A percentile compares a stretch with the other conserved stretches of the same genome.
These are phyloP conservation scores for Siniperca undulata DNA, from an alignment of 2,797 vertebrate species.

Conservation along the genomic window DNA sequence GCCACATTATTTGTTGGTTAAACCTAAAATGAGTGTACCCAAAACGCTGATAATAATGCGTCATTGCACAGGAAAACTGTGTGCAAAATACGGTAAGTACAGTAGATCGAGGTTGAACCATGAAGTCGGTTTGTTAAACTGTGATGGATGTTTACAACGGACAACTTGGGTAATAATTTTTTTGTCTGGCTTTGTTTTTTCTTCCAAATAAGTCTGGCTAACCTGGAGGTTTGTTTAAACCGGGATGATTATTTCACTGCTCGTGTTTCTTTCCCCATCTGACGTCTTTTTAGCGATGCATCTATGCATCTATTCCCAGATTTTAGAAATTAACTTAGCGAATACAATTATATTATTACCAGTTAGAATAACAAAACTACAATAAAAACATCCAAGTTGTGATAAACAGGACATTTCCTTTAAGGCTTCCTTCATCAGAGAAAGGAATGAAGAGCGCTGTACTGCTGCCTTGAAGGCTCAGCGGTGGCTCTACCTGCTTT, in stretches of 20 bases:
- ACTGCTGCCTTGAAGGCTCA: conserved; percentile 35
- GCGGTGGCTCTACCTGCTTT: conserved; percentile 51
- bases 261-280: neutral
- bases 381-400: neutral
- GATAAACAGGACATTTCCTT: neutral
- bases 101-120: neutral
- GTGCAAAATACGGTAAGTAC: neutral
- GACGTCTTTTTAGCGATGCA: neutral
- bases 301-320: neutral
- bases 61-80: neutral
- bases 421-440: conserved; percentile 17
- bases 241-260: neutral
- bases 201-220: neutral
- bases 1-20: neutral
- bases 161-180: neutral
- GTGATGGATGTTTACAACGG: neutral
- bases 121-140: neutral
- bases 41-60: neutral
- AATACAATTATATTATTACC: neutral
- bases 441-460: neutral
- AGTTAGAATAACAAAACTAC: neutral
- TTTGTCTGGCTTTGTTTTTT: neutral
- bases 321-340: neutral
- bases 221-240: neutral
- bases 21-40: conserved; percentile 12